These are phyloP conservation scores for Leptarthrus brevirostris DNA, from an alignment of 2,888 invertebrate species.

Conservation along the genomic window DNA sequence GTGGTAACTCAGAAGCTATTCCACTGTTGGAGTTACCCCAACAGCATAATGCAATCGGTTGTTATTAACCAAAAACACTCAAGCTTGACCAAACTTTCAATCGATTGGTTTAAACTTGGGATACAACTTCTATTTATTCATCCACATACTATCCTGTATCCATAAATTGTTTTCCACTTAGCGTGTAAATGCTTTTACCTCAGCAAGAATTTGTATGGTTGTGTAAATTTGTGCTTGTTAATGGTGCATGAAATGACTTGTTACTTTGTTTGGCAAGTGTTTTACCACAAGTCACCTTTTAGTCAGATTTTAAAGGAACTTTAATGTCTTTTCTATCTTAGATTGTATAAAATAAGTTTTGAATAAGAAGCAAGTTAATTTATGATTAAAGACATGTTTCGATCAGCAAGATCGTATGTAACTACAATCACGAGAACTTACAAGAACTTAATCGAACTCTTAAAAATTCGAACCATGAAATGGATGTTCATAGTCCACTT, in stretches of 20 bases:
- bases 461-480: no score
- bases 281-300: conserved; percentile 46
- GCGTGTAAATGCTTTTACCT: conserved; percentile 58
- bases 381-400: no score
- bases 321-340: neutral
- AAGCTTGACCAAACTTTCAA: conserved; percentile 58
- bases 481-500: no score
- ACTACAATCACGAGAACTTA: no score
- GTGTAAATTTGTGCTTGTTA: conserved; percentile 54
- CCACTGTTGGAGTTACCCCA: conserved; percentile 54
- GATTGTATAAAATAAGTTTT: no score
- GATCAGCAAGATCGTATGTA: no score
- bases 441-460: no score
- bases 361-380: no score
- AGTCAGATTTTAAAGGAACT: conserved; percentile 17
- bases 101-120: conserved; percentile 56
- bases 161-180: conserved; percentile 58
- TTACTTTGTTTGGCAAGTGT: conserved; percentile 56
- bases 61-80: conserved; percentile 58
- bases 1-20: conserved; percentile 17
- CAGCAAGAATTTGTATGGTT: conserved; percentile 37
- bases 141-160: neutral
- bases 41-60: conserved; percentile 57
- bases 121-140: neutral
- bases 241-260: conserved; percentile 58